These are phyloP conservation scores for Meloidogyne chitwoodi DNA, from an alignment of 1,140 invertebrate genomes.

Conservation along the genomic window DNA sequence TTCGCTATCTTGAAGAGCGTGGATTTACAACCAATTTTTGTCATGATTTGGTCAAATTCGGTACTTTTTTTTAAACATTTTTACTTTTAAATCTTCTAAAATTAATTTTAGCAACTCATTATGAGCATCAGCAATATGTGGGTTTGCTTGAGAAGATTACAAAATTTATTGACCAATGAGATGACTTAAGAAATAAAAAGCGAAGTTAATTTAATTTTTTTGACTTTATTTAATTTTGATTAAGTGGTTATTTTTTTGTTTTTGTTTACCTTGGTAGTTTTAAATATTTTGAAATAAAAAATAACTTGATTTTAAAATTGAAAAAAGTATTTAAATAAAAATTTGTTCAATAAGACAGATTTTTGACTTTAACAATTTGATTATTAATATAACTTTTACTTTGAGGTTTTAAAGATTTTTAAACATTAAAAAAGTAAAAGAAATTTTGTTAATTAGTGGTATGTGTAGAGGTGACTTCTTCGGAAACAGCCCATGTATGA, in stretches of 20 bases:
- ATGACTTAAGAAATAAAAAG: background rate
- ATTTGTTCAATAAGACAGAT: no score
- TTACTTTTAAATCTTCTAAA: conserved; percentile 18
- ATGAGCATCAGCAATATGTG: conserved; percentile 54
- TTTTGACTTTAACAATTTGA: background rate
- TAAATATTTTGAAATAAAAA: background rate
- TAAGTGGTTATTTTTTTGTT: background rate
- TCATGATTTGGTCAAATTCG: conserved; percentile 35
- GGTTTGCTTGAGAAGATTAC: conserved; percentile 49
- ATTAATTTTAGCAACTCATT: conserved; percentile 40
- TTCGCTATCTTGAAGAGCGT: conserved; percentile 58
- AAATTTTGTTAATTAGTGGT: background rate
- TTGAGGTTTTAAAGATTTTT: background rate
- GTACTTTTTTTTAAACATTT: conserved; percentile 20
- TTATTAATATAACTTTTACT: background rate
- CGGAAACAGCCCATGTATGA: background rate
- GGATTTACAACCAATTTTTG: conserved; percentile 54
- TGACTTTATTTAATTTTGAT: background rate
- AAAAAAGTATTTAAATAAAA: background rate
- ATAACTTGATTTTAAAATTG: background rate
- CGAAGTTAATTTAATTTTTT: background rate
- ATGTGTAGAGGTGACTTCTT: background rate
- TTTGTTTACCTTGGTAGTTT: background rate
- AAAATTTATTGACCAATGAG: conserved; percentile 34
- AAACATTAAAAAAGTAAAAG: background rate